Base-by-base conservation (phyloP, 2,888 invertebrate species). In the Macaria notata region DNA sequence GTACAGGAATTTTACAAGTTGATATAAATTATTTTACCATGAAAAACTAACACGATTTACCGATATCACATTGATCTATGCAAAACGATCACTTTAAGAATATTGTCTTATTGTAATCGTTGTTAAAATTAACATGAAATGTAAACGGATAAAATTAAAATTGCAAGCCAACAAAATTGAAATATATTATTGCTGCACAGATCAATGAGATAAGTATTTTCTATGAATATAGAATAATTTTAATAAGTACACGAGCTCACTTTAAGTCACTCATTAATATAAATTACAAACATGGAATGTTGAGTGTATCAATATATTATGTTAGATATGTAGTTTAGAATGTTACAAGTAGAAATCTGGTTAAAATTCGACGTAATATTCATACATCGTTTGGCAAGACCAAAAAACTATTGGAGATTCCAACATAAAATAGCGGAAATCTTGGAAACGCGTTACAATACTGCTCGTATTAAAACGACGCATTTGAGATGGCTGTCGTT, bases 161-260 rank as follows among this genome's bases (percentile, higher is more conserved):
- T 19, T 19, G 19, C 19, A 19, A 19, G 19, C 19, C 19, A 19
- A 19, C 19, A 19, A 19, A 36, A 36, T 36, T 36, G 4, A 36
- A 6, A 7, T 36, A 36, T 36, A 36, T 36, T 6, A 6, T 36
- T 36, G 4, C 5, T 36, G 33, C 1, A 36, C 7, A 36, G 33
- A 36, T 36, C 33, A 36, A 36, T 36, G 33, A 36, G 33, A 36
- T 36, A 36, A 6, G 33, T 36, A 36, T 7, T 9, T 41, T 66
- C 63, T 70, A 71, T 60, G 49, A 63, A 56, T 60, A 63, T 42
- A 61, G 58, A 56, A 65, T 63, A 69, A 72, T 66, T 72, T 41
- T 69, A 71, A 70, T 89, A 91, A 91, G 90, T 91, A 91, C 90
- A 81, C 75, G 82, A 84, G 87, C 86, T 85, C 86, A 86, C 85